These are phyloP conservation scores for Chrysopa pallens DNA, from an alignment of 1,140 invertebrate genomes.

Conservation along the genomic window DNA sequence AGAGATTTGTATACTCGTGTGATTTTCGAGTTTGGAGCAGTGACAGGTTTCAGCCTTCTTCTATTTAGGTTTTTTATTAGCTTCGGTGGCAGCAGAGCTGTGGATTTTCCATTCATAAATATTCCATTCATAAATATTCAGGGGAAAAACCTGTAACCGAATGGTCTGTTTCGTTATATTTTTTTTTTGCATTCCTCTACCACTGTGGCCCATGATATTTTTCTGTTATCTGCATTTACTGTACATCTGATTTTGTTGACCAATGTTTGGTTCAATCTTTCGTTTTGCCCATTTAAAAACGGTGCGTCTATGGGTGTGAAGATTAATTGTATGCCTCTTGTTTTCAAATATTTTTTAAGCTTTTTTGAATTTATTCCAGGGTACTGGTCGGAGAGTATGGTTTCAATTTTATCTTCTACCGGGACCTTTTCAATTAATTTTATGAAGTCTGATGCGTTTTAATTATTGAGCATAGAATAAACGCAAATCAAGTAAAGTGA, in stretches of 20 bases:
- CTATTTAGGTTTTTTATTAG: constrained; percentile 6
- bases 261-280: constrained; percentile 14
- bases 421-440: constrained; percentile 10
- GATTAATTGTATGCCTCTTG: constrained; percentile 9
- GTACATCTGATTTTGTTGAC: constrained; percentile 18
- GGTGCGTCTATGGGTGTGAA: constrained; percentile 15
- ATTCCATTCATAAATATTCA: constrained; percentile 14
- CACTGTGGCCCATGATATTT: constrained; percentile 15
- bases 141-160: constrained; percentile 15
- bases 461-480: constrained; percentile 14
- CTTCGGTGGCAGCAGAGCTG: constrained; percentile 10
- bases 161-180: constrained; percentile 19
- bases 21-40: constrained; percentile 4
- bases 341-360: constrained; percentile 11
- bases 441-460: constrained; percentile 16
- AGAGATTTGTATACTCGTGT: constrained; percentile 4
- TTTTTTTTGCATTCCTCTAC: constrained; percentile 15
- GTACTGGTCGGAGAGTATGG: constrained; percentile 15
- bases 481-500: constrained; percentile 14
- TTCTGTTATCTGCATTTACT: constrained; percentile 10
- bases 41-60: neutral
- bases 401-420: constrained; percentile 10
- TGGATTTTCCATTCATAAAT: constrained; percentile 14
- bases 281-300: constrained; percentile 15
- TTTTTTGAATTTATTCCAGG: constrained; percentile 15